These are phyloP conservation scores for Erannis defoliaria DNA, from an alignment of 2,888 invertebrate species.

Conservation along the genomic window DNA sequence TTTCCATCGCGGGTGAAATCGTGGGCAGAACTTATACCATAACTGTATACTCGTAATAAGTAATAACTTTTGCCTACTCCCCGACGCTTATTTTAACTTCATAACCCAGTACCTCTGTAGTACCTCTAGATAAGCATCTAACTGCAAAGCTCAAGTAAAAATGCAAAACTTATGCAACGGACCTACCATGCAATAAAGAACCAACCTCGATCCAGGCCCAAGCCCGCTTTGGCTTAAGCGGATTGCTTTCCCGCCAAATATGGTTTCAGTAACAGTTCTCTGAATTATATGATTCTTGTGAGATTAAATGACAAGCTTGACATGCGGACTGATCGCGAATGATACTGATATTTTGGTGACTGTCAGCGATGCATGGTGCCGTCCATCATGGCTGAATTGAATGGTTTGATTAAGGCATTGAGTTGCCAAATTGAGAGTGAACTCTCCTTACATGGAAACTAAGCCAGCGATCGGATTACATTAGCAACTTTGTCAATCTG, in stretches of 20 bases:
- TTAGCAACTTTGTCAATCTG: conserved; percentile 40
- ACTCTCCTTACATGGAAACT: conserved; percentile 53
- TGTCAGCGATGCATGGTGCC: conserved; percentile 64
- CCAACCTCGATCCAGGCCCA: conserved; percentile 70
- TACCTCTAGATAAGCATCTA: not conserved
- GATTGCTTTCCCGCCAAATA: conserved; percentile 86
- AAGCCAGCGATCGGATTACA: conserved; percentile 41
- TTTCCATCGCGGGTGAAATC: too few species aligned
- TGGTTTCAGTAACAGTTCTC: conserved; percentile 80
- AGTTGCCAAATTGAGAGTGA: conserved; percentile 68
- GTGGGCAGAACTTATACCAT: too few species aligned
- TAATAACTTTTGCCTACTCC: not conserved
- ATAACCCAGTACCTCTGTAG: not conserved
- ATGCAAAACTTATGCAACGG: conserved; percentile 66
- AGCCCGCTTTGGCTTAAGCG: conserved; percentile 79
- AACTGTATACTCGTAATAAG: too few species aligned
- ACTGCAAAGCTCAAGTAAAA: conserved; percentile 50
- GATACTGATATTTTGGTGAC: conserved; percentile 66
- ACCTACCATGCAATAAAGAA: conserved; percentile 72
- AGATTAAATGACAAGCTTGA: conserved; percentile 80
- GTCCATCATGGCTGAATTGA: conserved; percentile 62
- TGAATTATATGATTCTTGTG: conserved; percentile 71
- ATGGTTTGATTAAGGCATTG: conserved; percentile 73
- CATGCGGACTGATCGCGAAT: conserved; percentile 67
- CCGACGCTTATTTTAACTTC: too few species aligned